Evolutionary conservation across 2,797 vertebrate species (phyloP), one percentile per base, ranked within the genome.

Genomic region (Buphagus erythrorhynchus): DNA sequence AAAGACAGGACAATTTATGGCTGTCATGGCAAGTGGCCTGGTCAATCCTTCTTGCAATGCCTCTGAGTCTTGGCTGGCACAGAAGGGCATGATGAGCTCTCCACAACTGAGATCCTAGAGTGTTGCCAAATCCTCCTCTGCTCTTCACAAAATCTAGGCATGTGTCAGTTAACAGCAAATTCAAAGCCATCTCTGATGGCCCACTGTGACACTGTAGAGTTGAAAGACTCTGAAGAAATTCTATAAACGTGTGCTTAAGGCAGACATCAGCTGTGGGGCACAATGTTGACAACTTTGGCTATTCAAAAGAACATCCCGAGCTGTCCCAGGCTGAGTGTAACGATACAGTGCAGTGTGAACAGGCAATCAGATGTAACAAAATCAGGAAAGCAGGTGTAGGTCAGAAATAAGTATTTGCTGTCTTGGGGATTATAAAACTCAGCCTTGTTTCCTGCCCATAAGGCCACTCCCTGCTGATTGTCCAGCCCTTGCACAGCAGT

Each of bases 1-100:
- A 90, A 93, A 88, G 73, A 93, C 1, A 3, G 85, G n/a, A 65
- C 82, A 86, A 86, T 95, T 95, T 88, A 94, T 86, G 86, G 85
- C 62, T 95, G 69, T 72, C 94, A 84, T 57, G 79, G 91, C 76
- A 86, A 90, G 72, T 2, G 16, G 74, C 91, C 82, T 33, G 40
- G 69, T 46, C 73, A 86, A 61, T 78, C 72, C 66, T 92, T 93
- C 85, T 75, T 4, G 11, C 90, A 46, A 17, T 19, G 49, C 46
- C 61, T 75, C 69, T 0, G 2, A 90, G 87, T 51, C 65, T 75
- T 88, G 79, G 58, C 88, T 86, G 79, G 76, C 86, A 62, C 11
- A 36, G 72, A 71, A 75, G 73, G 38, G 76, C 51, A 58, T 2
- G 75, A 74, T 71, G 87, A 93, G 82, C 81, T 67, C 68, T 71